Base-by-base conservation (phyloP, 1,140 invertebrate genomes). In the Lepidotrigona ventralis region DNA sequence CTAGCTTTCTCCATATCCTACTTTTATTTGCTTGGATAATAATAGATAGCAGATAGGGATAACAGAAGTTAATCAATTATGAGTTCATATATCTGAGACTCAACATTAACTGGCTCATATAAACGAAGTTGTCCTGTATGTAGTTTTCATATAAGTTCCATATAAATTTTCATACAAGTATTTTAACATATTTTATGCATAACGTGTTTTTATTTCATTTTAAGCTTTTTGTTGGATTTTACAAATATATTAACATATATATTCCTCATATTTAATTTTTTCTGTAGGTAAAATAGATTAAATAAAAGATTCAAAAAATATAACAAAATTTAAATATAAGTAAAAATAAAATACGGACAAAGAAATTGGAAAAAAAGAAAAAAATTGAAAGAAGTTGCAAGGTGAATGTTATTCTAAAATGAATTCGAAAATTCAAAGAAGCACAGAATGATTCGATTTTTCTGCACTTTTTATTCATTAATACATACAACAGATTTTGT, bases 391-490 rank as follows among this genome's bases (percentile, higher is more conserved):
- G 1, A 66, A 29, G 26, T 29, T 33, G 64, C 6, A 66, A 46
- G 9, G 39, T 19, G 15, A 19, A 33, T 66, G 19, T 66, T 33
- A 33, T 19, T 29, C 19, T 66, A 29, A 66, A 29, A 17, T 1
- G 17, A 19, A 66, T 29, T 29, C 17, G 1, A 66, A 19, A 9
- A 29, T 66, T 29, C 17, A 1, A 29, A 29, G 6, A 66, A 66
- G n/a, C 0, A 29, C 63, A 66, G 63, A 29, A 19, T 66, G 15
- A 29, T 66, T 66, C 17, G 17, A 66, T 19, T 66, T 17, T 29
- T 66, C 63, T 66, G n/a, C 8, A 66, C 63, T 66, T 26, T 64
- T 66, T 66, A 66, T 66, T 66, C 14, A 63, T 66, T 66, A 66
- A 29, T 66, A 14, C 8, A 66, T 19, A n/a, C n/a, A 14, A 26